phyloP scores from a whole-genome alignment of 2,113 vertebrate species.

The Ailuropoda melanoleuca region DNA sequence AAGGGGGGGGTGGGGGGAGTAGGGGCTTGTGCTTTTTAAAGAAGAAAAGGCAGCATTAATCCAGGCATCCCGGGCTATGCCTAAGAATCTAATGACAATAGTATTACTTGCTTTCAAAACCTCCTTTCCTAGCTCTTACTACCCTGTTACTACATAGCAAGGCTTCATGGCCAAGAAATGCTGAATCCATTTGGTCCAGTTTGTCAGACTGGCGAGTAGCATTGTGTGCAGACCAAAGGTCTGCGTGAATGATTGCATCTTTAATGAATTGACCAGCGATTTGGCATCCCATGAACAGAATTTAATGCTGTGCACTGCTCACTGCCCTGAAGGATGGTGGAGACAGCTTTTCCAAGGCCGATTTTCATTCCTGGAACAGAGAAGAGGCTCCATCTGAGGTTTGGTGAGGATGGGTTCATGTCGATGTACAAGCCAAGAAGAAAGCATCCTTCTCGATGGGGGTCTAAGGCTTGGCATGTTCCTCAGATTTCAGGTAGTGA shows the following conservation, averaged over 20 bases:
- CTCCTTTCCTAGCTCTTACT: slow-evolving; percentile 60
- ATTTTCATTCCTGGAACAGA: slow-evolving; percentile 51
- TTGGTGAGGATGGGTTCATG: slow-evolving; percentile 30
- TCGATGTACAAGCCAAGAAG: neutral
- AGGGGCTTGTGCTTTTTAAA: slow-evolving; percentile 47
- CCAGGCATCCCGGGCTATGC: slow-evolving; percentile 62
- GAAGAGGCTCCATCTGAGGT: slow-evolving; percentile 49
- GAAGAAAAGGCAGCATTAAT: slow-evolving; percentile 71
- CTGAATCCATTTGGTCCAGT: slow-evolving; percentile 76
- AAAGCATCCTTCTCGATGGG: neutral
- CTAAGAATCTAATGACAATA: slow-evolving; percentile 75
- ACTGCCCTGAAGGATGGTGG: slow-evolving; percentile 48
- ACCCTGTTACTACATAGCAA: slow-evolving; percentile 62
- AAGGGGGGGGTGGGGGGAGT: neutral
- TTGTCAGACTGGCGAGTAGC: slow-evolving; percentile 73
- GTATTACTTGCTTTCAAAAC: slow-evolving; percentile 75
- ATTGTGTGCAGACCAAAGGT: slow-evolving; percentile 75
- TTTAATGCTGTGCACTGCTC: slow-evolving; percentile 56
- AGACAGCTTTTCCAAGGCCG: slow-evolving; percentile 61
- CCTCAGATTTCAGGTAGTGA: neutral
- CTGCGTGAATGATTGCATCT: slow-evolving; percentile 68
- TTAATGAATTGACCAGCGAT: slow-evolving; percentile 69
- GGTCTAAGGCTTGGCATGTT: neutral
- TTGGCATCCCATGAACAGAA: slow-evolving; percentile 74
- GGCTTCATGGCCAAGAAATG: slow-evolving; percentile 72